Base-by-base conservation (phyloP, 2,113 vertebrate species). In the Sterrhoptilus dennistouni region DNA sequence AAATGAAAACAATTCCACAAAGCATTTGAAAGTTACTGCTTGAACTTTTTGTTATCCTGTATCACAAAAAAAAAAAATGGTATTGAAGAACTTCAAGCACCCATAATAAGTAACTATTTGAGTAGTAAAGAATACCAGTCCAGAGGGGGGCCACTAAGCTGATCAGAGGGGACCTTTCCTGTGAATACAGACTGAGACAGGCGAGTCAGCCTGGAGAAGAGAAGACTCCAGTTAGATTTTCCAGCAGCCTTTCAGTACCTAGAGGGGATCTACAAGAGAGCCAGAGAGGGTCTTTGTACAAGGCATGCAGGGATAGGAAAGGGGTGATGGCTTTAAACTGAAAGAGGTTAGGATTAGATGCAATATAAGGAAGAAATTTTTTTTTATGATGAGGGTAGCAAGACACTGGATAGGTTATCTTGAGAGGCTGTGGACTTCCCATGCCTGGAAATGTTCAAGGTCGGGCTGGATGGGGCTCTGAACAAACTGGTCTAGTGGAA, bases 11-110 rank as follows among this genome's bases (percentile, higher is more conserved):
- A 6, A 35, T 49, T 72, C 17, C 59, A 77, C n/a, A 63, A 70
- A 81, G 25, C 3, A 66, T 69, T 94, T 83, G 12, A 15, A 53
- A 68, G 18, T 36, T 35, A 57, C 25, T 14, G 70, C 69, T 65
- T 0, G 0, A 61, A 33, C 12, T 45, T 49, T 68, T 75, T 5
- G 0, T 44, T 56, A 40, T 13, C 19, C 10, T 31, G 11, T 45
- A n/a, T 38, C 61, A 68, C 44, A 85, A n/a, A 47, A 38, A 85
- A 85, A n/a, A 47, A 38, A 85, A 83, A 14, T 38, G 4, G 1
- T 28, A 31, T 5, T 40, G 8, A 60, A 70, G 35, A 81, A 60
- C 14, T 69, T 76, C 20, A 42, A 49, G 70, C 38, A 49, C 12
- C 9, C 29, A 21, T 52, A 76, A 23, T 29, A 82, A 53, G 6